Evolutionary conservation across 1,140 invertebrate genomes (phyloP), one percentile per base, ranked within the genome.

Genomic region (Oreohelix idahoensis): DNA sequence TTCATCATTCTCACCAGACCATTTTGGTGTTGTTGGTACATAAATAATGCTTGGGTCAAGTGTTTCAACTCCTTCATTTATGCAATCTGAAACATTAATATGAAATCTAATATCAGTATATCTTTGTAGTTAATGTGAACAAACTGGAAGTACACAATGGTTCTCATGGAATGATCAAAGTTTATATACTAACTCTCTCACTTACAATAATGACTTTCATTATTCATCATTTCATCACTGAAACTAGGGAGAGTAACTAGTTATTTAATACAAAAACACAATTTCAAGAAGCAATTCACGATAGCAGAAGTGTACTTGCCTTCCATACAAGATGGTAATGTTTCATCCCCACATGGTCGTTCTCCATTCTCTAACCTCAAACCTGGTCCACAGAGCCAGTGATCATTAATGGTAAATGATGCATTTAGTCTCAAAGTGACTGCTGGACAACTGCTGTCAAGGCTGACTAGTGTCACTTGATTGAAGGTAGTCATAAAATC

Each of bases 71-170:
- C 71, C 71, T 42, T 38, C 38, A 74, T 39, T 36, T 8, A 74
- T 74, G 42, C 71, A 74, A 39, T 74, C 71, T 74, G 71, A 74
- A 74, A 74, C 32, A 35, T 35, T 71, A 36, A 71, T 36, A 71
- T 45, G 42, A 45, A 45, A 45, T 45, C 5, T 45, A n/a, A n/a
- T n/a, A n/a, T n/a, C n/a, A n/a, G n/a, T n/a, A n/a, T n/a, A n/a
- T n/a, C n/a, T n/a, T n/a, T n/a, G n/a, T n/a, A n/a, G n/a, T n/a
- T n/a, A n/a, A n/a, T n/a, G n/a, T n/a, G n/a, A n/a, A n/a, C n/a
- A n/a, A n/a, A n/a, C n/a, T n/a, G n/a, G n/a, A n/a, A n/a, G n/a
- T n/a, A n/a, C n/a, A n/a, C n/a, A n/a, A n/a, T n/a, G n/a, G n/a
- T n/a, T n/a, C n/a, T n/a, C n/a, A n/a, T n/a, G n/a, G n/a, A n/a